Evolutionary conservation across 2,113 vertebrate species (phyloP).

Genomic region (Ancistrus triradiatus): DNA sequence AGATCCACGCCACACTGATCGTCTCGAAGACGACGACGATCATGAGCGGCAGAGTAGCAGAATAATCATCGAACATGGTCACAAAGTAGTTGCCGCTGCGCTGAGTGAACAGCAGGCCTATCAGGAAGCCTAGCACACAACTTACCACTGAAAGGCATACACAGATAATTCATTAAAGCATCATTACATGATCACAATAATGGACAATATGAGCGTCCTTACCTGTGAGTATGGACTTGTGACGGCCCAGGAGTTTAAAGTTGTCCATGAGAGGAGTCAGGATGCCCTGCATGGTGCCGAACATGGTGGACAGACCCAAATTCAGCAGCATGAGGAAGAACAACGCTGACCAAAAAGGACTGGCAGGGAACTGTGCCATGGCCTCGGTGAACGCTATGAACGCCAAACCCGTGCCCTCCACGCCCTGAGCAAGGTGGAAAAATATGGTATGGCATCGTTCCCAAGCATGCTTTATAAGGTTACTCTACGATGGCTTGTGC

Average conservation of each 20-base stretch:
- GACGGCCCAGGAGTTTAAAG: conserved; percentile 77
- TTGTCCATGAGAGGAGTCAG: conserved; percentile 95
- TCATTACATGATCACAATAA: too few relatives aligned
- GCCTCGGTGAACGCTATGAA: conserved; percentile 98
- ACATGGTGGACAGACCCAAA: conserved; percentile 96
- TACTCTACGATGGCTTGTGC: too few relatives aligned
- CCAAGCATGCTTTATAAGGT: too few relatives aligned
- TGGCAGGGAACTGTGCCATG: conserved; percentile 93
- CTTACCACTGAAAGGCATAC: conserved; percentile 74
- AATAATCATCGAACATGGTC: conserved; percentile 97
- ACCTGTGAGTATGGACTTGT: conserved; percentile 66
- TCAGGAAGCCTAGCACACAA: conserved; percentile 84
- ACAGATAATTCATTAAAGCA: background rate
- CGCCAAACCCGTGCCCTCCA: conserved; percentile 94
- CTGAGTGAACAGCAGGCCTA: conserved; percentile 93
- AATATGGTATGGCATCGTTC: too few relatives aligned
- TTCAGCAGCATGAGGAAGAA: conserved; percentile 99
- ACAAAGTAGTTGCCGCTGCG: conserved; percentile 98
- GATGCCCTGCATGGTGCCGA: conserved; percentile 98
- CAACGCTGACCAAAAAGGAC: conserved; percentile 94
- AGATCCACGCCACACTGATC: conserved; percentile 89
- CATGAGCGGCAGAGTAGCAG: conserved; percentile 87
- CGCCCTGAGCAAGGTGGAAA: conserved; percentile 76
- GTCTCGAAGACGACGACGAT: conserved; percentile 95
- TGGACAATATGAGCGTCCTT: background rate